These are phyloP conservation scores for Rotaria macrura DNA, from an alignment of 2,888 invertebrate genomes.

Conservation along the genomic window DNA sequence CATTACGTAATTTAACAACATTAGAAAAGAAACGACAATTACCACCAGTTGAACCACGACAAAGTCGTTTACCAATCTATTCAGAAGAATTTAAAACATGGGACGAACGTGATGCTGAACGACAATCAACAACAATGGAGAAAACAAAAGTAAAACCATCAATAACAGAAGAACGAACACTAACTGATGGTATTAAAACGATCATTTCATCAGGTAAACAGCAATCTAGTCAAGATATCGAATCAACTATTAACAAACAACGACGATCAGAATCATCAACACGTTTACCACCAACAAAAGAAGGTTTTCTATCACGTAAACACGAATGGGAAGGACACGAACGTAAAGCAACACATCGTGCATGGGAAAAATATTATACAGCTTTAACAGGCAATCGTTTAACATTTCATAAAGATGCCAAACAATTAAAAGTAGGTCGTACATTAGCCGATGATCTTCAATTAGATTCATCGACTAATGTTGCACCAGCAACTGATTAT, in stretches of 20 bases:
- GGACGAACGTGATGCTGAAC: neutral
- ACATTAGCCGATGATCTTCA: too few relatives aligned
- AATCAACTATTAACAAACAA: neutral
- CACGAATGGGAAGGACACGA: conserved; percentile 93
- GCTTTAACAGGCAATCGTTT: conserved; percentile 27
- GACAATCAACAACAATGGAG: neutral
- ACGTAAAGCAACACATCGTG: conserved; percentile 82
- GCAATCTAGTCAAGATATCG: neutral
- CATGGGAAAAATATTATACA: conserved; percentile 32
- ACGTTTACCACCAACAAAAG: conserved; percentile 45
- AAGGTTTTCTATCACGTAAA: conserved; percentile 77
- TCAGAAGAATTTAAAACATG: neutral
- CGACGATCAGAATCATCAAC: neutral
- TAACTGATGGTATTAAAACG: neutral
- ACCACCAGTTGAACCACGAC: neutral
- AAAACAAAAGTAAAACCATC: neutral
- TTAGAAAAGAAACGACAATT: conserved; percentile 52
- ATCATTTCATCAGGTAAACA: neutral
- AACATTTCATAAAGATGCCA: conserved; percentile 58
- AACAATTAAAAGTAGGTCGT: conserved; percentile 49
- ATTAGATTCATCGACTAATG: neutral
- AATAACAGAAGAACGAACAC: neutral
- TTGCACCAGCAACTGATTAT: conserved; percentile 80
- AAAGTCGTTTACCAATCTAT: neutral
- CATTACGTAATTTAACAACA: conserved; percentile 90